Conservation (phyloP, 2,888 invertebrate species). For the Metopia argyrocephala region DNA sequence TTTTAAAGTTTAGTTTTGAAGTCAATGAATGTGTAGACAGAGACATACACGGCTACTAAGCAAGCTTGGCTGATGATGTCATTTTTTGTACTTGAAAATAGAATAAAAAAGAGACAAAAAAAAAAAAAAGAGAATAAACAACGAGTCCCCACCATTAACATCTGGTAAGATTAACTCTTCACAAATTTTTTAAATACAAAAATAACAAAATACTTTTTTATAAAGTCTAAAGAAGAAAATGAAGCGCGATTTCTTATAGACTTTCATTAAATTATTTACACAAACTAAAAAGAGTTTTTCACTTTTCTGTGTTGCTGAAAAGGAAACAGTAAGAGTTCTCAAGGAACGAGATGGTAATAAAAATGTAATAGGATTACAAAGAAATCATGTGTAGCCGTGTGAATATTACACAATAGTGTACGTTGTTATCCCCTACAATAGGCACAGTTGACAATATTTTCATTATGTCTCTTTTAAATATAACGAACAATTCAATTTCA, state of each 20-base stretch:
- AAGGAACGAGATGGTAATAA: not conserved
- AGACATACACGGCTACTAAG: too few relatives aligned
- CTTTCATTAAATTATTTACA: not conserved
- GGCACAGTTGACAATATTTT: too few relatives aligned
- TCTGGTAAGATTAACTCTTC: conserved; percentile 77
- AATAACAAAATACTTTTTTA: conserved; percentile 17
- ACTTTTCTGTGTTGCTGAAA: not conserved
- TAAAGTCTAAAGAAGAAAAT: conserved; percentile 14
- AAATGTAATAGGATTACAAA: not conserved
- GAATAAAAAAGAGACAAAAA: too few relatives aligned
- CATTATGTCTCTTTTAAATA: too few relatives aligned
- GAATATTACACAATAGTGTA: too few relatives aligned
- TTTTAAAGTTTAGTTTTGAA: not conserved
- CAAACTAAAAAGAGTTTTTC: conserved; percentile 13
- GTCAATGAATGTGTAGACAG: not conserved
- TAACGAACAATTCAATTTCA: too few relatives aligned
- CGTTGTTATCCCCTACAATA: too few relatives aligned
- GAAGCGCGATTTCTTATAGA: conserved; percentile 19
- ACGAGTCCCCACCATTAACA: conserved; percentile 76
- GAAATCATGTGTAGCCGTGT: conserved; percentile 41
- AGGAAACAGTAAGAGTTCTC: not conserved
- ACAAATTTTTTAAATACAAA: conserved; percentile 54
- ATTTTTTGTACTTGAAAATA: conserved; percentile 35
- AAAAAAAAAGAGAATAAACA: too few relatives aligned
- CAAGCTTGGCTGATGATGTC: conserved; percentile 35